Percentiles rank a stretch among this genome's conserved stretches.
Evolutionary conservation across 2,888 invertebrate genomes (phyloP).

Genomic region (Brenthis hecate): DNA sequence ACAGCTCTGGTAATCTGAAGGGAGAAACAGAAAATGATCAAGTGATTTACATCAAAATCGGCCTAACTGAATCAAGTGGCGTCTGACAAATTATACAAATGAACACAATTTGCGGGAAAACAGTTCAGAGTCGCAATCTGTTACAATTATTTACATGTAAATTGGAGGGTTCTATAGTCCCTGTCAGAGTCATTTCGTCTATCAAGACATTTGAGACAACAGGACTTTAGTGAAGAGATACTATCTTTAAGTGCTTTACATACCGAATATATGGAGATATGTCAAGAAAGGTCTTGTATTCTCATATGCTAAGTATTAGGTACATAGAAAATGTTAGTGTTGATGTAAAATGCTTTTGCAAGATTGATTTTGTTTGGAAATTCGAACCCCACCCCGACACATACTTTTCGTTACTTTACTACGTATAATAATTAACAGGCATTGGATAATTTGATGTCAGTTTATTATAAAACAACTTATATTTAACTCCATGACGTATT

Average conservation of each 20-base stretch:
- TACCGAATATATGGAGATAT: conserved; percentile 23
- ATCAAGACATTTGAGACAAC: conserved; percentile 38
- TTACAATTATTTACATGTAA: conserved; percentile 75
- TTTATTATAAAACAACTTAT: no score
- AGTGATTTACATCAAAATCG: conserved; percentile 53
- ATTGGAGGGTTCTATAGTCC: conserved; percentile 59
- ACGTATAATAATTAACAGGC: no score
- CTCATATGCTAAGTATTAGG: not conserved
- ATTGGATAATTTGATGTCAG: no score
- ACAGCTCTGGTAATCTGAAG: conserved; percentile 12
- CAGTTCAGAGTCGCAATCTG: conserved; percentile 61
- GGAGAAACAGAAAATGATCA: conserved; percentile 38
- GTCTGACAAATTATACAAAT: conserved; percentile 61
- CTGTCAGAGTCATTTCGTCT: conserved; percentile 42
- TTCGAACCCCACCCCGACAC: no score
- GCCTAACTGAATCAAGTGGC: conserved; percentile 49
- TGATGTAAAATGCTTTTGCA: no score
- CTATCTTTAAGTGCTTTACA: conserved; percentile 23
- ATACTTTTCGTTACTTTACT: no score
- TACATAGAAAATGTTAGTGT: no score
- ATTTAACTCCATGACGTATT: no score
- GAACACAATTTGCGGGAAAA: conserved; percentile 61
- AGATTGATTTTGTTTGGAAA: no score
- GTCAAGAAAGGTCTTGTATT: conserved; percentile 16
- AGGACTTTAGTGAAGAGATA: conserved; percentile 32